Percentiles rank a stretch among this genome's conserved stretches.
Evolutionary conservation across 2,113 vertebrate species (phyloP).

Genomic region (Collichthys lucidus): DNA sequence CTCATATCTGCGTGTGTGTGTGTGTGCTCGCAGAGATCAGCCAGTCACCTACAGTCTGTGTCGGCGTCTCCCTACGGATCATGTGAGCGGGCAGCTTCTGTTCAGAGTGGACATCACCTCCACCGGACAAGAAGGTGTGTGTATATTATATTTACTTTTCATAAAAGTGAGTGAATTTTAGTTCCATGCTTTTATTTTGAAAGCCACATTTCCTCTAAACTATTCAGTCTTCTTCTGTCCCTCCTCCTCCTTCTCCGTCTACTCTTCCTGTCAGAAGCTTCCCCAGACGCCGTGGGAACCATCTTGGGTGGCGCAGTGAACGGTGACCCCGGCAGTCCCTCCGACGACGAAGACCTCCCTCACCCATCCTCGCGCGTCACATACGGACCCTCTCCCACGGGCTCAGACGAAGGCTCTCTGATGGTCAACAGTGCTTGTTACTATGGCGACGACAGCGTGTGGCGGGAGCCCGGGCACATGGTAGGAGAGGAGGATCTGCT

Average conservation of each 20-base stretch:
- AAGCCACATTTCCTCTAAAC: not conserved
- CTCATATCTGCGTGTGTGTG: not conserved
- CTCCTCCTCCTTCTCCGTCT: not conserved
- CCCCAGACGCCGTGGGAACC: slow-evolving; percentile 83
- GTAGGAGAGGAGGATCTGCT: slow-evolving; percentile 30
- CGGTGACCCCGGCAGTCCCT: slow-evolving; percentile 94
- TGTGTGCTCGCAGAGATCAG: slow-evolving; percentile 86
- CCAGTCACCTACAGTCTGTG: slow-evolving; percentile 92
- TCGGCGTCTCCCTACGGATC: slow-evolving; percentile 95
- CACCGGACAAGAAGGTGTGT: slow-evolving; percentile 90
- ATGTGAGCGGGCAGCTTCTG: slow-evolving; percentile 95
- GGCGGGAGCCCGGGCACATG: slow-evolving; percentile 45
- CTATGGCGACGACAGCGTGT: slow-evolving; percentile 64
- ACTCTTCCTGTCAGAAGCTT: slow-evolving; percentile 83
- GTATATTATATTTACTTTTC: not conserved
- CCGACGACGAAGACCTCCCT: slow-evolving; percentile 93
- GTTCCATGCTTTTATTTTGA: not conserved
- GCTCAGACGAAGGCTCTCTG: slow-evolving; percentile 76
- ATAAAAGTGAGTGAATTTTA: no score
- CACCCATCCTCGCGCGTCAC: slow-evolving; percentile 62
- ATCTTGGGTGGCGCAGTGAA: slow-evolving; percentile 88
- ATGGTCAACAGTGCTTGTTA: slow-evolving; percentile 70
- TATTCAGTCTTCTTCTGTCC: not conserved
- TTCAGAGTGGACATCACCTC: slow-evolving; percentile 94
- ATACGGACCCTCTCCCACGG: slow-evolving; percentile 75